A percentile compares a stretch with the other conserved stretches of the same genome.
phyloP scores from a whole-genome alignment of 2,888 invertebrate genomes.

The Drosophila putrida region DNA sequence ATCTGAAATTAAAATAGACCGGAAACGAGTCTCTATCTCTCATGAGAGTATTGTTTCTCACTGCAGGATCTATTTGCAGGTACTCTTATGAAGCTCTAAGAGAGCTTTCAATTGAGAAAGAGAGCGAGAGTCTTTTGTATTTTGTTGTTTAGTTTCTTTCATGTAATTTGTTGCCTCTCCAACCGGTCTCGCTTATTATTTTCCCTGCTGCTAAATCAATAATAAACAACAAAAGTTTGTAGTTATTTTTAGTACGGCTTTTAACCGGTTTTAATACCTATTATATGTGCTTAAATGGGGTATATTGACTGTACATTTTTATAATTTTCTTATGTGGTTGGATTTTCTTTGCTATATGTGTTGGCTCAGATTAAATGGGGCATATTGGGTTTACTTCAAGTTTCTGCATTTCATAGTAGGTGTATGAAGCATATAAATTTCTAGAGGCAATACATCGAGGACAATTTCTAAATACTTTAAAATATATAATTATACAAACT shows the following conservation, averaged over 20 bases:
- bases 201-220: conserved; percentile 6
- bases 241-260: conserved; percentile 48
- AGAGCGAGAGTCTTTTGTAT: not conserved
- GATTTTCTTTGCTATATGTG: too few relatives aligned
- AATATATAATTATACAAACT: too few relatives aligned
- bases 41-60: not conserved
- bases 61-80: conserved; percentile 1
- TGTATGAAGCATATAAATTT: too few relatives aligned
- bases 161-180: conserved; percentile 5
- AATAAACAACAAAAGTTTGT: conserved; percentile 15
- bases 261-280: conserved; percentile 61
- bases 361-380: too few relatives aligned
- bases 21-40: conserved; percentile 2
- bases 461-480: too few relatives aligned
- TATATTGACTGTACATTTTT: not conserved
- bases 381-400: too few relatives aligned
- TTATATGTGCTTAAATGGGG: not conserved
- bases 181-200: conserved; percentile 31
- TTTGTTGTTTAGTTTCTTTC: not conserved
- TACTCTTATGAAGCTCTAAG: conserved; percentile 7
- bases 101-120: conserved; percentile 15
- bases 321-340: too few relatives aligned
- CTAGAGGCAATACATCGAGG: too few relatives aligned
- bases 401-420: too few relatives aligned
- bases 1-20: conserved; percentile 4